Evolutionary conservation across 1,140 invertebrate species (phyloP).

Genomic region (Magallana gigas): DNA sequence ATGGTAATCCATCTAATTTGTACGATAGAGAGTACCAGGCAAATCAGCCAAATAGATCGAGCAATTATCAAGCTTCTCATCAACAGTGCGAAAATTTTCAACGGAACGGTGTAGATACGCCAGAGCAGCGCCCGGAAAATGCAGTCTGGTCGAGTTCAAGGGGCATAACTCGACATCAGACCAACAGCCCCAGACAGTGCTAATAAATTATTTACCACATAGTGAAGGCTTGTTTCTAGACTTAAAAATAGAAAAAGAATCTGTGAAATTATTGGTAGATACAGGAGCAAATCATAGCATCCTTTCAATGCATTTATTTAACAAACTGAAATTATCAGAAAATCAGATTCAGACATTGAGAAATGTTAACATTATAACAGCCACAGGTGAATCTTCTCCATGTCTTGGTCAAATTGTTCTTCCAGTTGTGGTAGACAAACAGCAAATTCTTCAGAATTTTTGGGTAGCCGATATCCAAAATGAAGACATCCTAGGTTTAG

Average conservation of each 20-base stretch:
- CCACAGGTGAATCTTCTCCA: constrained; percentile 26
- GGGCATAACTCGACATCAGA: background rate
- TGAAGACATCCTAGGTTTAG: constrained; percentile 41
- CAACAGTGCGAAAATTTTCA: too few species aligned
- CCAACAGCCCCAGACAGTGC: background rate
- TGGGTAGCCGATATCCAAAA: constrained; percentile 43
- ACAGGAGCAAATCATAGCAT: constrained; percentile 36
- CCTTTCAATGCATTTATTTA: background rate
- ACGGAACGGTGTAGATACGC: too few species aligned
- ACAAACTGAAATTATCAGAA: background rate
- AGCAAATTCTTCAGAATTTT: constrained; percentile 14
- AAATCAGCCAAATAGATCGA: too few species aligned
- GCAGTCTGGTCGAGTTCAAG: background rate
- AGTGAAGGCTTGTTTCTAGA: background rate
- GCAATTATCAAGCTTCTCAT: too few species aligned
- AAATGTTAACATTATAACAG: constrained; percentile 35
- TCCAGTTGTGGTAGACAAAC: background rate
- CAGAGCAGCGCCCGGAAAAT: background rate
- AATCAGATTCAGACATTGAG: background rate
- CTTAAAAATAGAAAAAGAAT: background rate
- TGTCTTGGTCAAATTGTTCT: background rate
- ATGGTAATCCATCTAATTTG: too few species aligned
- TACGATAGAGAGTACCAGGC: too few species aligned
- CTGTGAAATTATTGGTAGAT: constrained; percentile 34
- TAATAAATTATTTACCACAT: background rate